Conservation (phyloP, 2,113 vertebrate species). For the Rana temporaria region DNA sequence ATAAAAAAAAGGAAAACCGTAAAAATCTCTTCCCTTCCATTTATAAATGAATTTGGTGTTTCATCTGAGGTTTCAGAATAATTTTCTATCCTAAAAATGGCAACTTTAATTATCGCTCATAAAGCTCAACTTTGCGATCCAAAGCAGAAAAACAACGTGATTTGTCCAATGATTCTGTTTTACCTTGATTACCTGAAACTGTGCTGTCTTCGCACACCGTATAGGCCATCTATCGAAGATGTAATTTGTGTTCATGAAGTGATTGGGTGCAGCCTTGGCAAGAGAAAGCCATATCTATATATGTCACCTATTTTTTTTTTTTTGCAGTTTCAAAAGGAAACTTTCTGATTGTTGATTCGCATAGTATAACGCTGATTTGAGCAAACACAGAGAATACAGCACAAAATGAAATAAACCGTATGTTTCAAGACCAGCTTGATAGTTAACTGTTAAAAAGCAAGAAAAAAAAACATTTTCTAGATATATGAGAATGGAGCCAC, state of each 20-base stretch:
- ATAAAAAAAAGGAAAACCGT: too few species aligned
- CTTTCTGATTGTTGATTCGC: slow-evolving; percentile 48
- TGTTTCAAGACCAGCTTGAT: neutral
- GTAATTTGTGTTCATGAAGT: slow-evolving; percentile 31
- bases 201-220: neutral
- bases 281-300: neutral
- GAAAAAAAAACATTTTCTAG: neutral
- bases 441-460: slow-evolving; percentile 5
- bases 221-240: neutral
- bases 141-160: too few species aligned
- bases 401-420: slow-evolving; percentile 7
- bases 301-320: slow-evolving; percentile 15
- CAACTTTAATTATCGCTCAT: too few species aligned
- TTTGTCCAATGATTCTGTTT: slow-evolving; percentile 25
- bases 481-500: too few species aligned
- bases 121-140: too few species aligned
- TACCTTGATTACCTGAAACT: slow-evolving; percentile 11
- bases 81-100: too few species aligned
- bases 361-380: slow-evolving; percentile 43
- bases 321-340: slow-evolving; percentile 17
- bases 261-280: slow-evolving; percentile 29
- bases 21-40: too few species aligned
- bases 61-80: too few species aligned
- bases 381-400: slow-evolving; percentile 23
- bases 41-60: too few species aligned